Conservation (phyloP, 2,797 vertebrate species). For the Platyrinchus mystaceus region DNA sequence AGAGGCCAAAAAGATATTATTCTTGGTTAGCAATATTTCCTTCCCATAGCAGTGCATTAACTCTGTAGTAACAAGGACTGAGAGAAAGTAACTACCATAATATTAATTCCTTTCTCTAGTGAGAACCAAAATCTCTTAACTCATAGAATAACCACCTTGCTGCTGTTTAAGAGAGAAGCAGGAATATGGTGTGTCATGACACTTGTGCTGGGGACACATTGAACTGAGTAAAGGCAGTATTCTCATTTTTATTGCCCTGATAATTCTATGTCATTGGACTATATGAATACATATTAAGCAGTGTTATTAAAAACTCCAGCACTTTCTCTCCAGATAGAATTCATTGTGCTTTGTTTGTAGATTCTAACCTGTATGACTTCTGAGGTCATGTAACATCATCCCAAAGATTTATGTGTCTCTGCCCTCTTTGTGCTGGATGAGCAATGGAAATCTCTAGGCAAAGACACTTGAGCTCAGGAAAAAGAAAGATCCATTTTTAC, state of each 20-base stretch:
- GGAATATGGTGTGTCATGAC: neutral
- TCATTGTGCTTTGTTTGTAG: neutral
- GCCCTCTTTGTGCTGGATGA: neutral
- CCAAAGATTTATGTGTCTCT: neutral
- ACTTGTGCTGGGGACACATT: neutral
- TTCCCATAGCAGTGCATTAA: neutral
- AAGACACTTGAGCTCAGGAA: neutral
- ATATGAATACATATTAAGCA: neutral
- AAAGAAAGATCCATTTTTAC: neutral
- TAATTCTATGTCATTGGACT: neutral
- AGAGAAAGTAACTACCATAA: neutral
- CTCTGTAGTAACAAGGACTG: neutral
- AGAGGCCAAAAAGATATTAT: neutral
- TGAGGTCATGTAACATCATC: neutral
- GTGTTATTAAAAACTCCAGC: neutral
- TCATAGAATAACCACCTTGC: neutral
- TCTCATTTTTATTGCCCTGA: neutral
- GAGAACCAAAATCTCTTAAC: constrained; percentile 1
- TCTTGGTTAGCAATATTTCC: neutral
- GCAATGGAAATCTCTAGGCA: neutral
- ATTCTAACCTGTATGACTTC: neutral
- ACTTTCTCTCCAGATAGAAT: neutral
- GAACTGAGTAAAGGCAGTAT: neutral
- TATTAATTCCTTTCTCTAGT: neutral
- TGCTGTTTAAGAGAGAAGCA: neutral